Evolutionary conservation across 2,888 invertebrate genomes (phyloP), one percentile per base, ranked within the genome.

Genomic region (Drosophila acutilabella): DNA sequence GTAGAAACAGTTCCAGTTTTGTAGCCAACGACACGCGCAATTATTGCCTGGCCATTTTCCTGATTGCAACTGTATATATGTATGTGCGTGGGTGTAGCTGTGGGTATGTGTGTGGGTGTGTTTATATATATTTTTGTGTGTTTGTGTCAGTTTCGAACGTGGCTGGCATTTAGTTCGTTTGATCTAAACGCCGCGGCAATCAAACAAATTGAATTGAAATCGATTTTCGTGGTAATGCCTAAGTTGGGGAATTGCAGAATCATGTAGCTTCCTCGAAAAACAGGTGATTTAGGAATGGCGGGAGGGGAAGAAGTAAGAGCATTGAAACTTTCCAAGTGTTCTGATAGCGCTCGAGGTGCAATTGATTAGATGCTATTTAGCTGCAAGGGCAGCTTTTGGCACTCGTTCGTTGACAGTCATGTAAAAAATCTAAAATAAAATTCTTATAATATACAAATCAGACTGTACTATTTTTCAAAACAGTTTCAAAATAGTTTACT

Each of bases 11-110:
- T 76, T 76, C 79, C 88, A 81, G 75, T 85, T 86, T 75, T 64
- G 69, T 42, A 86, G 67, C 86, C 80, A 83, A 73, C 88, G 83
- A 83, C 87, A 80, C 88, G 87, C 83, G 87, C 81, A 89, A 89
- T 84, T 84, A 89, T 89, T 89, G 78, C 88, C 84, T 74, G 78
- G 87, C 84, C 84, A 74, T 89, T 89, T 83, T 87, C 74, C 67
- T 83, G 89, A 89, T 89, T 82, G 82, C 80, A 76, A 58, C 41
- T 18, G 33, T 71, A 45, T 45, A 14, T 61, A 33, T 54, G 33
- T 47, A 6, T 59, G 48, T 52, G 47, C 48, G 16, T 58, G 48
- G 47, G 45, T 53, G 38, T 52, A 33, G 56, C 20, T 58, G 30
- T 10, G 45, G 7, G 30, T 30, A 2, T 30, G 44, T 57, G 30